A percentile compares a stretch with the other conserved stretches of the same genome.
These are phyloP conservation scores for Oligia fasciuncula DNA, from an alignment of 2,888 invertebrate genomes.

Conservation along the genomic window DNA sequence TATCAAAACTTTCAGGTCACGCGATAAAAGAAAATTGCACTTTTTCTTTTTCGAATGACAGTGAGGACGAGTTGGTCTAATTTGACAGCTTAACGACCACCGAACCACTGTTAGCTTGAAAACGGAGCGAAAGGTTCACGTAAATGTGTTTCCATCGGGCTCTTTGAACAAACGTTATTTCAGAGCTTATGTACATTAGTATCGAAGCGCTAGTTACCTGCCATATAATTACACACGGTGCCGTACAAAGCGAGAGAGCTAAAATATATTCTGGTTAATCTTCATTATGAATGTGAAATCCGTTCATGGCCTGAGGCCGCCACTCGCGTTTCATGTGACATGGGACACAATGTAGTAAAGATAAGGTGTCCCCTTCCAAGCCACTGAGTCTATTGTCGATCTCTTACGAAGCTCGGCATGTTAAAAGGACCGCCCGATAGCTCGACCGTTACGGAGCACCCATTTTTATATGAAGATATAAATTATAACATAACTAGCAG, in stretches of 20 bases:
- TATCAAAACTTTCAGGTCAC: conserved; percentile 81
- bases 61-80: conserved; percentile 79
- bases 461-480: conserved; percentile 70
- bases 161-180: conserved; percentile 70
- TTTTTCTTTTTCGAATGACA: conserved; percentile 81
- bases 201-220: conserved; percentile 67
- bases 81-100: conserved; percentile 82
- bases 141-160: conserved; percentile 69
- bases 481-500: conserved; percentile 63
- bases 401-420: conserved; percentile 84
- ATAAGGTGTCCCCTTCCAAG: conserved; percentile 88
- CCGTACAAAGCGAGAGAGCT: conserved; percentile 65
- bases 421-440: conserved; percentile 80
- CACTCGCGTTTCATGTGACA: conserved; percentile 86
- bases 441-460: conserved; percentile 72
- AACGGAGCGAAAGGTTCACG: conserved; percentile 68
- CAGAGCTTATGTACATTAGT: conserved; percentile 66
- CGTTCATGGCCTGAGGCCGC: conserved; percentile 80
- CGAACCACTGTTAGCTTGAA: conserved; percentile 73
- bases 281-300: conserved; percentile 86
- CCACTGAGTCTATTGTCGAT: conserved; percentile 88
- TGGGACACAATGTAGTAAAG: conserved; percentile 88
- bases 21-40: conserved; percentile 83
- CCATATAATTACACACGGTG: conserved; percentile 65
- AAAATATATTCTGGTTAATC: conserved; percentile 78